A percentile compares a stretch with the other conserved stretches of the same genome.
phyloP scores from a whole-genome alignment of 1,140 invertebrate species.

The Parasteatoda tepidariorum region DNA sequence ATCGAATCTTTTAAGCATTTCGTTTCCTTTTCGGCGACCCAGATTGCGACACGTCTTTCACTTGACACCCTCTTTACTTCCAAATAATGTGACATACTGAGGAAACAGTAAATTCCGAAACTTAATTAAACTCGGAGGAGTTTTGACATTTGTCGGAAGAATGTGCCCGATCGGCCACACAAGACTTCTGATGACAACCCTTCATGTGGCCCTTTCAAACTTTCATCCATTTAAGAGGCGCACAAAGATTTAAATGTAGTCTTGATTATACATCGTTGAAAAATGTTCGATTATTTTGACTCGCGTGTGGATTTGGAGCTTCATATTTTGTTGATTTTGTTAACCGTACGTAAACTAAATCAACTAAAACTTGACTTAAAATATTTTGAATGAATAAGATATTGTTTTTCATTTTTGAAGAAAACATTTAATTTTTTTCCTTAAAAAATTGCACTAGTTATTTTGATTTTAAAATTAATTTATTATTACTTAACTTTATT shows the following conservation, averaged over 20 bases:
- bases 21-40: background rate
- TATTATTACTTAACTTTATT: too few species aligned
- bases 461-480: too few species aligned
- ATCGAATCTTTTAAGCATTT: background rate
- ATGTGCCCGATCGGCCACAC: background rate
- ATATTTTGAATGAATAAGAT: too few species aligned
- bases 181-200: background rate
- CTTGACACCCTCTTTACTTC: too few species aligned
- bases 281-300: background rate
- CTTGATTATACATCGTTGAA: background rate
- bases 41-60: background rate
- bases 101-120: constrained; percentile 37
- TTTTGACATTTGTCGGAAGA: constrained; percentile 41
- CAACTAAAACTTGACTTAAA: too few species aligned
- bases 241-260: constrained; percentile 21
- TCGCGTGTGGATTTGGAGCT: too few species aligned
- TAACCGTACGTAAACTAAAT: too few species aligned
- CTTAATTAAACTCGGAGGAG: constrained; percentile 32
- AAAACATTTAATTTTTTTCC: too few species aligned
- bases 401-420: too few species aligned
- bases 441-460: too few species aligned
- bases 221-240: background rate
- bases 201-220: background rate
- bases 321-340: too few species aligned
- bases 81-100: too few species aligned